Evolutionary conservation across 2,797 vertebrate genomes (phyloP), one percentile per base, ranked within the genome.

Genomic region (Siniperca scherzeri): DNA sequence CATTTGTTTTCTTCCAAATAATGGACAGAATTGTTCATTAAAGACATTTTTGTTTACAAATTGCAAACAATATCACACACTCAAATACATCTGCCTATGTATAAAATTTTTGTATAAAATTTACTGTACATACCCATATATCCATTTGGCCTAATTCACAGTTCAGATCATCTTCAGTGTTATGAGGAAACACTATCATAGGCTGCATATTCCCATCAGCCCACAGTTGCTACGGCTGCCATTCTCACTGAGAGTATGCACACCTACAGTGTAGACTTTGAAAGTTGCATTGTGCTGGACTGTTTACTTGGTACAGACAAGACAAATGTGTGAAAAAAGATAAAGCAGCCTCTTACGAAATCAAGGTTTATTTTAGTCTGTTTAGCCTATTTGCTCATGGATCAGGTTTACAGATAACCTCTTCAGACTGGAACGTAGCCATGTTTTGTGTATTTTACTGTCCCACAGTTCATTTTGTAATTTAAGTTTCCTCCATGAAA

Each of bases 291-390:
- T 68, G 46, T 81, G 75, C 27, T 55, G 0, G 3, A 48, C 16
- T 50, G 36, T 82, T 70, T 46, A 62, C 55, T 53, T 38, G 17
- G 9, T 42, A 30, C 33, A 66, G 68, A 78, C 70, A 76, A 53
- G 74, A 65, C 19, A 38, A 56, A 68, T 30, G 69, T 78, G 25
- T 56, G 67, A 75, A 40, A 56, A 71, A 69, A 71, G 76, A 82
- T 82, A 82, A 74, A 42, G 33, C 40, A 64, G 22, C 7, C 57
- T 72, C n/a, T 78, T 74, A 53, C 76, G 62, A 84, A 80, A 80
- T 70, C 21, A n/a, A 30, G 0, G 30, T 81, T 74, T 78, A 57
- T 81, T 78, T 79, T 69, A 59, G 46, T 75, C 48, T 25, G 4
- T 75, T 77, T 42, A 16, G 44, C 10, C 3, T 61, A n/a, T 81